These are phyloP conservation scores for Corythaeola cristata DNA, from an alignment of 2,113 vertebrate genomes.

Conservation along the genomic window DNA sequence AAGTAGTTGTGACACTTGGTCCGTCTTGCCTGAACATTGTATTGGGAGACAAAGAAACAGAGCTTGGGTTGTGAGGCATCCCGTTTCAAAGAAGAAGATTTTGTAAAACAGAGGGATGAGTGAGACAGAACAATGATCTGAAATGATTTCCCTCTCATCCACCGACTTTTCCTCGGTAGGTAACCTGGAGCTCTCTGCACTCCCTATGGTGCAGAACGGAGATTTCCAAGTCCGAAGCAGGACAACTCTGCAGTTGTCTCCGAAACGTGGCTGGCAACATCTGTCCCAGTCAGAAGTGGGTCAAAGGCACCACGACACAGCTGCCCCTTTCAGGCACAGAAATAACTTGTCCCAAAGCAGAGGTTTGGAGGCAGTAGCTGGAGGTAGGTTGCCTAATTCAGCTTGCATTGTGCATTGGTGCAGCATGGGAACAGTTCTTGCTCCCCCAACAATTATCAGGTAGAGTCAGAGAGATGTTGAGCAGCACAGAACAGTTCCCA, in stretches of 20 bases:
- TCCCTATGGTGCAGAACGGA: neutral
- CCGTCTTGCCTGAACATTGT: neutral
- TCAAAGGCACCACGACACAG: neutral
- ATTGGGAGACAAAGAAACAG: neutral
- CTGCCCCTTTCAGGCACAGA: neutral
- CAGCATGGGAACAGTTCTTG: neutral
- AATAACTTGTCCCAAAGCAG: neutral
- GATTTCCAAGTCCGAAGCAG: neutral
- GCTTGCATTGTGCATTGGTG: neutral
- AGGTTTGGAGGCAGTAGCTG: neutral
- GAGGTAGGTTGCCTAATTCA: neutral
- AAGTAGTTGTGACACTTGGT: neutral
- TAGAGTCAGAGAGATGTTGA: neutral
- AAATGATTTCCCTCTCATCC: neutral
- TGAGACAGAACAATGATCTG: neutral
- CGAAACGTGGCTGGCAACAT: neutral
- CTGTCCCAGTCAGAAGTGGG: neutral
- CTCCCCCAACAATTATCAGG: neutral
- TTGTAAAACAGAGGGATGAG: neutral
- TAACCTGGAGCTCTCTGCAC: neutral
- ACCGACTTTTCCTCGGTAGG: neutral
- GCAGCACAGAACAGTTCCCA: neutral
- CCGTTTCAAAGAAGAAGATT: neutral
- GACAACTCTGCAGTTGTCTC: neutral
- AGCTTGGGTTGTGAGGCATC: neutral